A percentile compares a stretch with the other conserved stretches of the same genome.
Conservation (phyloP, 2,888 invertebrate genomes). For the Scaptomyza tumidula region DNA sequence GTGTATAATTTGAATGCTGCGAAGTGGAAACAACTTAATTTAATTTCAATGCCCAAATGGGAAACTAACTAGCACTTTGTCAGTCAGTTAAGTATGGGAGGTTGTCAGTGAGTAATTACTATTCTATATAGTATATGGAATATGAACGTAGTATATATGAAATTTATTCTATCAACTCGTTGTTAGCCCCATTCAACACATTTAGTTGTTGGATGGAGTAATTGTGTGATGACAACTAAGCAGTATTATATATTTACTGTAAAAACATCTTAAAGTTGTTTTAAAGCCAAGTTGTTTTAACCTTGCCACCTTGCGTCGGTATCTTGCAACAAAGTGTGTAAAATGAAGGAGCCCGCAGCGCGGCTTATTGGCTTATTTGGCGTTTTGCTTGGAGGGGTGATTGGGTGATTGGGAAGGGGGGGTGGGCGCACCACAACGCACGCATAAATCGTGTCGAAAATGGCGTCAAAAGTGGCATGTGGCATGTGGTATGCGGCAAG, state of each 20-base stretch:
- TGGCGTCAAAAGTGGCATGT: constrained; percentile 43
- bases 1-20: constrained; percentile 55
- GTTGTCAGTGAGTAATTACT: too few relatives aligned
- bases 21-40: constrained; percentile 4
- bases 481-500: constrained; percentile 29
- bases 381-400: constrained; percentile 10
- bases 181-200: background rate
- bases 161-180: too few relatives aligned
- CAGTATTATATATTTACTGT: background rate
- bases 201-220: too few relatives aligned
- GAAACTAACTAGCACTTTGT: background rate
- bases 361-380: constrained; percentile 38
- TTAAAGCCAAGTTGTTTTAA: constrained; percentile 7
- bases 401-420: too few relatives aligned
- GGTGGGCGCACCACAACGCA: constrained; percentile 27
- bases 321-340: constrained; percentile 36
- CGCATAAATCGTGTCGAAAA: constrained; percentile 46
- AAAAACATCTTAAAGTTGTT: constrained; percentile 1
- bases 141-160: background rate
- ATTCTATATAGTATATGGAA: background rate
- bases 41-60: background rate
- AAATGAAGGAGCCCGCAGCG: constrained; percentile 35
- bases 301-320: constrained; percentile 4
- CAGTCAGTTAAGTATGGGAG: too few relatives aligned
- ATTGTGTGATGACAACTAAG: constrained; percentile 9